Base-by-base conservation (phyloP, 2,113 vertebrate genomes). In the Benitochromis conjunctus region DNA sequence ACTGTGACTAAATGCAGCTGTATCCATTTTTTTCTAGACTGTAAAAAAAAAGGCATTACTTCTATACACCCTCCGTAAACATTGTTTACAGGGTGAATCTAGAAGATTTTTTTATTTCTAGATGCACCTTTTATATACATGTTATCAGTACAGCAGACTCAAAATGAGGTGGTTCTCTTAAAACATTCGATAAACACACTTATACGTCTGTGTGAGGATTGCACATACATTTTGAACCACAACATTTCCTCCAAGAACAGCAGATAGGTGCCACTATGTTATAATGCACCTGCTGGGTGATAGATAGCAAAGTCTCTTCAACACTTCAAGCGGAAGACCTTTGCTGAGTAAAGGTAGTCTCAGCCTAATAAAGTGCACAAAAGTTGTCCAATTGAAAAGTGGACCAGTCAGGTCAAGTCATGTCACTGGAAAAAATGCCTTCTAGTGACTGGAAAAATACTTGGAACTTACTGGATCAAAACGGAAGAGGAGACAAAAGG, bases 391-490 rank as follows among this genome's bases (percentile, higher is more conserved):
- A 18, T 55, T 56, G 54, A 43, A 76, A 60, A 62, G 41, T 60
- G 26, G 16, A 76, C 46, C 69, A 76, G 48, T 60, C 55, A 83
- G 82, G 82, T 90, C 69, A 77, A 88, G 46, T 48, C 41, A 80
- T 83, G 84, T 90, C 82, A 77, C 85, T 82, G 82, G 77, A 57
- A 82, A 91, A 89, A 76, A 76, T 29, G 55, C 14, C 78, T 57
- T 76, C 26, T 7, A 29, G 54, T 9, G 54, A 41, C 3, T 46
- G 38, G 26, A 85, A 84, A 62, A 85, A 34, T 69, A 66, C 26
- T 79, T 76, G 51, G n/a, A 82, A 88, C 34, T 77, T 12, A 31
- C 38, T 16, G 77, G 82, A 92, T 89, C 80, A 90, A 90, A 93
- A 80, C 3, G 16, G 29, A 76, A 89, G 26, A 82, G 71, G n/a